Percentiles rank a stretch among this genome's conserved stretches.
Evolutionary conservation across 2,113 vertebrate genomes (phyloP).

Genomic region (Nansenia antarctica): DNA sequence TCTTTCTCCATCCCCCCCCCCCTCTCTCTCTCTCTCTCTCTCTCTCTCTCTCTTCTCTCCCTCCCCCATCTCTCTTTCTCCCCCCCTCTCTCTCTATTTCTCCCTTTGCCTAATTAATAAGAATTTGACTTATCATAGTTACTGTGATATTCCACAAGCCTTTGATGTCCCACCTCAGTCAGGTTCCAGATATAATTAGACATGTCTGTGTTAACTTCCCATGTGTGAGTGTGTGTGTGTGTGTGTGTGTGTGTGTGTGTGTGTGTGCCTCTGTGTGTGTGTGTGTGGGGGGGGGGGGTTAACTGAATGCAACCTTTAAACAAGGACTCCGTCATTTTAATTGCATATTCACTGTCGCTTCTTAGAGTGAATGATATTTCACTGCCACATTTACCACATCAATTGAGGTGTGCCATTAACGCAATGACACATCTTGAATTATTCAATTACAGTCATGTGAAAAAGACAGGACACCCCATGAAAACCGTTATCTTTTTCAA

Average conservation of each 20-base stretch:
- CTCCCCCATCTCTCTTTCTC: no score
- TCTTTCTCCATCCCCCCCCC: not conserved
- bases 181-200: slow-evolving; percentile 87
- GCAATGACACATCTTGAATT: no score
- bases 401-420: no score
- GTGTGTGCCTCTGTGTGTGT: slow-evolving; percentile 13
- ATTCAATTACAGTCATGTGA: no score
- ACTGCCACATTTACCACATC: no score
- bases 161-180: slow-evolving; percentile 91
- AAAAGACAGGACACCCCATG: no score
- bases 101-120: slow-evolving; percentile 93
- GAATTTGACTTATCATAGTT: slow-evolving; percentile 84
- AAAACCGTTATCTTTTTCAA: no score
- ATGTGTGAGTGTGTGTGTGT: slow-evolving; percentile 25
- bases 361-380: no score
- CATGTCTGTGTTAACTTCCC: slow-evolving; percentile 80
- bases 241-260: slow-evolving; percentile 19
- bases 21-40: slow-evolving; percentile 34
- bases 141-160: slow-evolving; percentile 66
- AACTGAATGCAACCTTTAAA: not conserved
- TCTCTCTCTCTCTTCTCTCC: slow-evolving; percentile 58
- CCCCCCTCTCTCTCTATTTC: no score
- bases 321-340: not conserved
- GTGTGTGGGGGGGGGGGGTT: no score
- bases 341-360: not conserved